A percentile compares a stretch with the other conserved stretches of the same genome.
These are phyloP conservation scores for Hemibagrus wyckioides DNA, from an alignment of 2,113 vertebrate species.

Conservation along the genomic window DNA sequence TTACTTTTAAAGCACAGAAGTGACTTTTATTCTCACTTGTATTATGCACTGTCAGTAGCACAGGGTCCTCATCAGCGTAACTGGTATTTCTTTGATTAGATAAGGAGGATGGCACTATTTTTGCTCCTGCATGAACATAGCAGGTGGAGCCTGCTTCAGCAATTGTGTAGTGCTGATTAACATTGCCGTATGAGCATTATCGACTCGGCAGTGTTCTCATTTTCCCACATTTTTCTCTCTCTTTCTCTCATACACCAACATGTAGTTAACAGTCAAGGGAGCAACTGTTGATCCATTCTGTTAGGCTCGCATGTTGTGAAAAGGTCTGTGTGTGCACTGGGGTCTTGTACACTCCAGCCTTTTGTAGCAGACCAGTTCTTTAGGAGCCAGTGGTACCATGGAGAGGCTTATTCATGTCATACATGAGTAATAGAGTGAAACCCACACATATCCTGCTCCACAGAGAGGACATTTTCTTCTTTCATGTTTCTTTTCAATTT, in stretches of 20 bases:
- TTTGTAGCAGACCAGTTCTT: slow-evolving; percentile 17
- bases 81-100: background rate
- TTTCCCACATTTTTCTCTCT: slow-evolving; percentile 64
- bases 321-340: slow-evolving; percentile 23
- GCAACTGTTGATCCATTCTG: slow-evolving; percentile 54
- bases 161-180: background rate
- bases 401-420: slow-evolving; percentile 34
- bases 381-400: background rate
- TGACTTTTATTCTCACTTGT: background rate
- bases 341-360: slow-evolving; percentile 40
- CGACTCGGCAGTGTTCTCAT: slow-evolving; percentile 79
- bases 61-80: background rate
- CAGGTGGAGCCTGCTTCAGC: background rate
- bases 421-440: slow-evolving; percentile 4
- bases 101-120: background rate
- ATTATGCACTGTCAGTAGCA: background rate
- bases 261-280: slow-evolving; percentile 20
- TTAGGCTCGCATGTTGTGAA: slow-evolving; percentile 39
- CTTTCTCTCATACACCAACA: slow-evolving; percentile 31
- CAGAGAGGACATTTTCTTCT: background rate
- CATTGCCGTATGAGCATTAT: slow-evolving; percentile 62
- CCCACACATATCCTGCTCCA: background rate
- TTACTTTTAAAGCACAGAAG: background rate
- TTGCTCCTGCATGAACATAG: background rate
- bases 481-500: background rate